Evolutionary conservation across 1,140 invertebrate species (phyloP).

Genomic region (Latrodectus geometricus): DNA sequence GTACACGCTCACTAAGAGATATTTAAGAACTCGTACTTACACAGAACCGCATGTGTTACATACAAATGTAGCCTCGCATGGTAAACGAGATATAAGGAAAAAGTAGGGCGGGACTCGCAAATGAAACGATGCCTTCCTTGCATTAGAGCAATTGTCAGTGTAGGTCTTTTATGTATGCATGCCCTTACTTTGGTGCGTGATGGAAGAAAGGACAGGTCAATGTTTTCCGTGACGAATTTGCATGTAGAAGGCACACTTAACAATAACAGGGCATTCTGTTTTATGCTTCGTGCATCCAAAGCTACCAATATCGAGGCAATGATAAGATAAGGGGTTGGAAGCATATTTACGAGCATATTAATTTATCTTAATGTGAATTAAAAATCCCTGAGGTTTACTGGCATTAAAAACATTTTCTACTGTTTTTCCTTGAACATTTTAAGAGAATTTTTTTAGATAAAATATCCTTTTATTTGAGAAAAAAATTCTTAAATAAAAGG

Average conservation of each 20-base stretch:
- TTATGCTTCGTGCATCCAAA: conserved; percentile 16
- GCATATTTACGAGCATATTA: conserved; percentile 17
- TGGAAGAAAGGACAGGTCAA: conserved; percentile 37
- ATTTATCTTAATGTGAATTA: background rate
- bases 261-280: conserved; percentile 21
- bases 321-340: background rate
- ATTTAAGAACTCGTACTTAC: too few relatives aligned
- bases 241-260: conserved; percentile 27
- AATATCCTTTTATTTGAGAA: too few relatives aligned
- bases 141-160: conserved; percentile 37
- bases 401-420: too few relatives aligned
- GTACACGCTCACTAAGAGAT: too few relatives aligned
- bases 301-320: background rate
- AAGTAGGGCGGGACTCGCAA: background rate
- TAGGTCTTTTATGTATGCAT: conserved; percentile 39
- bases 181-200: conserved; percentile 25
- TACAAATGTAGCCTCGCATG: too few relatives aligned
- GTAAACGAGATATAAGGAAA: background rate
- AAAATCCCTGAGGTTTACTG: too few relatives aligned
- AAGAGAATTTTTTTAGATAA: too few relatives aligned
- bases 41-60: too few relatives aligned
- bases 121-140: conserved; percentile 27
- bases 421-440: too few relatives aligned
- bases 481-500: too few relatives aligned
- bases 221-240: conserved; percentile 52